Evolutionary conservation across 2,797 vertebrate genomes (phyloP).

Genomic region (Linurgus olivaceus): DNA sequence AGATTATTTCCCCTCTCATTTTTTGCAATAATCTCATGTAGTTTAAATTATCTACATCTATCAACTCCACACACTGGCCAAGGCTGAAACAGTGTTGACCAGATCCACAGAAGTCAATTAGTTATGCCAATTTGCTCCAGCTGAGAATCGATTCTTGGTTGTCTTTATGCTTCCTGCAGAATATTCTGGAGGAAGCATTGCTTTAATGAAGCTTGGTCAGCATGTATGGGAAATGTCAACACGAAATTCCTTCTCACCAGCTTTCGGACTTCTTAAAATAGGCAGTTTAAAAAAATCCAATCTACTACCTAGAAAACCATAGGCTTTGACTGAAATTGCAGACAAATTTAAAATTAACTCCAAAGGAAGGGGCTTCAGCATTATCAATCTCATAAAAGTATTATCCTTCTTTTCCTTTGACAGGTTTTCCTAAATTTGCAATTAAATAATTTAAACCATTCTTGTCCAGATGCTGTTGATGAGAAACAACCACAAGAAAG

Average conservation of each 20-base stretch:
- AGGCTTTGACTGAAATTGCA: background rate
- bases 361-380: background rate
- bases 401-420: background rate
- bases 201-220: background rate
- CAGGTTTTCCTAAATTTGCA: slow-evolving; percentile 9
- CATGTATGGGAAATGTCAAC: background rate
- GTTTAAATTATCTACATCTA: slow-evolving; percentile 49
- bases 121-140: slow-evolving; percentile 58
- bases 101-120: slow-evolving; percentile 52
- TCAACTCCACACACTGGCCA: background rate
- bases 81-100: background rate
- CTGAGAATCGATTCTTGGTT: slow-evolving; percentile 11
- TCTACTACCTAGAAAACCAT: background rate
- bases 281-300: background rate
- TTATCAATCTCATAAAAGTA: background rate
- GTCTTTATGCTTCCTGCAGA: slow-evolving; percentile 10
- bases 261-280: background rate
- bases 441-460: slow-evolving; percentile 33
- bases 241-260: background rate
- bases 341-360: background rate
- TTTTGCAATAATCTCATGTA: background rate
- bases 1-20: background rate
- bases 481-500: slow-evolving; percentile 21
- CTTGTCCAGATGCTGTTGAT: background rate
- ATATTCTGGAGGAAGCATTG: slow-evolving; percentile 27